These are phyloP conservation scores for Oscheius sp. DNA, from an alignment of 2,888 invertebrate genomes.

Conservation along the genomic window DNA sequence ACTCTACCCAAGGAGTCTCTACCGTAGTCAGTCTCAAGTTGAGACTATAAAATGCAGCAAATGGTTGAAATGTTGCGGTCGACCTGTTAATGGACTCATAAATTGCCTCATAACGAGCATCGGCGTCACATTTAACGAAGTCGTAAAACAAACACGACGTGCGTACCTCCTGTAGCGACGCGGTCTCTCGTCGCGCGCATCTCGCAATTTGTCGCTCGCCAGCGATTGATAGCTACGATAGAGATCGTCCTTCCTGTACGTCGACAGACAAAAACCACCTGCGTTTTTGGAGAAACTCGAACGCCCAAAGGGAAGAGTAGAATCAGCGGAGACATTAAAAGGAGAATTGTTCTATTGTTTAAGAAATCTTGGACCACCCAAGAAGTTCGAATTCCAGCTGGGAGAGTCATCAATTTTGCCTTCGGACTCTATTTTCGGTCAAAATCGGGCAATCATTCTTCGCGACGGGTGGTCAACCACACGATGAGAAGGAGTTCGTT, in stretches of 20 bases:
- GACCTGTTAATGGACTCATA: constrained; percentile 16
- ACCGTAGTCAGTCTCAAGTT: no score
- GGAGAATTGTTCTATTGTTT: background rate
- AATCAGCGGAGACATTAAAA: background rate
- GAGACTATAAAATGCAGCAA: no score
- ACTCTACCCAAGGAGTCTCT: no score
- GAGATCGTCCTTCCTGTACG: constrained; percentile 31
- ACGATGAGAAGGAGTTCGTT: background rate
- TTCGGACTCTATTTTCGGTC: constrained; percentile 3
- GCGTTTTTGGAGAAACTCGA: constrained; percentile 3
- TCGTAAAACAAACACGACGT: constrained; percentile 26
- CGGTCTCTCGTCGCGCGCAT: constrained; percentile 23
- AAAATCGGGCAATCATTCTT: background rate
- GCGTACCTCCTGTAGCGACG: constrained; percentile 21
- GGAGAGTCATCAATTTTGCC: background rate
- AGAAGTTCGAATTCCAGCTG: constrained; percentile 5
- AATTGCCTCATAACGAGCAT: constrained; percentile 21
- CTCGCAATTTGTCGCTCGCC: constrained; percentile 30
- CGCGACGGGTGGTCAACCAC: background rate
- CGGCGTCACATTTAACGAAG: constrained; percentile 17
- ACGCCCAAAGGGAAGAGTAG: no score
- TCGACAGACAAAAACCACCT: constrained; percentile 24
- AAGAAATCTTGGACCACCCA: background rate
- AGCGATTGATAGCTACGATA: constrained; percentile 31
- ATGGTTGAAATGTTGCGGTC: constrained; percentile 7